A percentile compares a stretch with the other conserved stretches of the same genome.
Conservation (phyloP, 2,888 invertebrate genomes). For the Athripsodes cinereus region DNA sequence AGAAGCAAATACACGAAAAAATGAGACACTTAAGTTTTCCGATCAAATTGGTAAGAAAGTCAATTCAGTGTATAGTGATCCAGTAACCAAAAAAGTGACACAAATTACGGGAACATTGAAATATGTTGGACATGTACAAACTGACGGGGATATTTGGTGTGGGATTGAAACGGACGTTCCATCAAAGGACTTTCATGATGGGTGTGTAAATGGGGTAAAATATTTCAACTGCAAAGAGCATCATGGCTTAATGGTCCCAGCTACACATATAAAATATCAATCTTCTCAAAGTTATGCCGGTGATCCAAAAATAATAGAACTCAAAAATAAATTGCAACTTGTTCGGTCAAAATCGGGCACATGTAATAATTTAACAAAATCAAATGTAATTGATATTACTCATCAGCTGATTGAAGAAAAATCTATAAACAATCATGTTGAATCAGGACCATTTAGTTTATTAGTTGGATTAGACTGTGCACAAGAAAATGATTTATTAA, state of each 20-base stretch:
- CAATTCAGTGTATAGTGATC: constrained; percentile 12
- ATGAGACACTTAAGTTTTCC: constrained; percentile 4
- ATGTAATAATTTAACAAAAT: constrained; percentile 40
- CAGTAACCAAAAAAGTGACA: constrained; percentile 28
- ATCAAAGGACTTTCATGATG: constrained; percentile 55
- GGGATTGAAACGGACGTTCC: constrained; percentile 55
- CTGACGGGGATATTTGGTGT: constrained; percentile 54
- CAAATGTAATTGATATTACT: constrained; percentile 43
- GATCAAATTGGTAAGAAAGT: constrained; percentile 17
- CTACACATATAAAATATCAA: constrained; percentile 44
- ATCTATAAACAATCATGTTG: constrained; percentile 36
- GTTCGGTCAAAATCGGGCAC: constrained; percentile 15
- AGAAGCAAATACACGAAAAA: constrained; percentile 2
- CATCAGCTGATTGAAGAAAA: constrained; percentile 44
- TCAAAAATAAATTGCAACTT: constrained; percentile 39
- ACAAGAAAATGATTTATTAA: not conserved
- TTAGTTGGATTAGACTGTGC: constrained; percentile 40
- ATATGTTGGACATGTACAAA: constrained; percentile 50
- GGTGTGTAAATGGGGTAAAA: constrained; percentile 52
- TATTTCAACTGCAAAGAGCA: constrained; percentile 56
- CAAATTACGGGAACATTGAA: constrained; percentile 46
- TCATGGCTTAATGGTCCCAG: constrained; percentile 59
- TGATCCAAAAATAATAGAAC: constrained; percentile 43
- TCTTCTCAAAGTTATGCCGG: constrained; percentile 14
- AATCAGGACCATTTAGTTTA: constrained; percentile 57